phyloP scores from a whole-genome alignment of 1,140 invertebrate genomes.

The roundworm (Caenorhabditis elegans) region DNA sequence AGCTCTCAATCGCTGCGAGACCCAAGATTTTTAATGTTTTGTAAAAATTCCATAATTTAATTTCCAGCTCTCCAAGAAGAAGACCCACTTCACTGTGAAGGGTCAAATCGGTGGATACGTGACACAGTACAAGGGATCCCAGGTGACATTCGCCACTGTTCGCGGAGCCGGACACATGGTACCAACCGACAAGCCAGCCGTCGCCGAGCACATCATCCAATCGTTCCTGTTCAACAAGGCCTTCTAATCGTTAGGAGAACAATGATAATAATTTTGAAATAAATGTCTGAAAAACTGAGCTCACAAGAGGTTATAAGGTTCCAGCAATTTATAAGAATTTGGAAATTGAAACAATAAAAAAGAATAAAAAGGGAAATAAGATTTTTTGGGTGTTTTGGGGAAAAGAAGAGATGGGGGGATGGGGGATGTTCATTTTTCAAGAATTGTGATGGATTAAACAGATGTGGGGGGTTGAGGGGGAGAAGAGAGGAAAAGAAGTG shows the following conservation, averaged over 20 bases:
- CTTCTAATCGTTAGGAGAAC: slow-evolving; percentile 15
- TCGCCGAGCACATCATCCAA: slow-evolving; percentile 66
- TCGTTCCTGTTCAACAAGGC: slow-evolving; percentile 57
- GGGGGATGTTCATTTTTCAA: not conserved
- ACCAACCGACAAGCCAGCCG: slow-evolving; percentile 69
- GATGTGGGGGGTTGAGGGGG: not conserved
- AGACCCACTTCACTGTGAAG: slow-evolving; percentile 36
- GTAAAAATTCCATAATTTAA: too few relatives aligned
- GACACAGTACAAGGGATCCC: slow-evolving; percentile 38
- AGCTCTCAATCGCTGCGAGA: too few relatives aligned
- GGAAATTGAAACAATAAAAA: slow-evolving; percentile 34
- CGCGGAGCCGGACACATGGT: slow-evolving; percentile 71
- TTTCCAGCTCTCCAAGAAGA: slow-evolving; percentile 37
- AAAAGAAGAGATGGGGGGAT: not conserved
- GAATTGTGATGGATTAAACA: not conserved
- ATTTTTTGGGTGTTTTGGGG: too few relatives aligned
- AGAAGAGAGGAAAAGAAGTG: slow-evolving; percentile 28
- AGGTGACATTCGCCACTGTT: slow-evolving; percentile 46
- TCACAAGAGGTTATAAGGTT: not conserved
- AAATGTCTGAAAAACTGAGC: not conserved
- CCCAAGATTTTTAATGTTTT: too few relatives aligned
- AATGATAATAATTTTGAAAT: slow-evolving; percentile 11
- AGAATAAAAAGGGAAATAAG: not conserved
- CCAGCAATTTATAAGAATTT: slow-evolving; percentile 17
- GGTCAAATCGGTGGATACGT: slow-evolving; percentile 46